Evolutionary conservation across 2,888 invertebrate genomes (phyloP).

Genomic region (Ichneumoninae sp.): DNA sequence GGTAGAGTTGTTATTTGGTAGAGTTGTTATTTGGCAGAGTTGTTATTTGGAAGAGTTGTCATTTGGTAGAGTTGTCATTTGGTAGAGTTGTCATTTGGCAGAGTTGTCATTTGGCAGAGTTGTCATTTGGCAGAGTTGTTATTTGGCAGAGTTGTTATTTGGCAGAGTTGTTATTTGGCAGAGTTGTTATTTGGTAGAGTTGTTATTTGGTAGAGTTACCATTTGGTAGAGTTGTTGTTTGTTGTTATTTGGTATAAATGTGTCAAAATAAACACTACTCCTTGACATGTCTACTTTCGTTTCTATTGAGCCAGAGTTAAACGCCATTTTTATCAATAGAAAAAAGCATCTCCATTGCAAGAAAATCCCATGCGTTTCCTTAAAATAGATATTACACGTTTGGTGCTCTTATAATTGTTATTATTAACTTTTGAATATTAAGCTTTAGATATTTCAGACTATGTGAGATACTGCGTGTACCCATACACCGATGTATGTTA

Average conservation of each 20-base stretch:
- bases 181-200: too few relatives aligned
- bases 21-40: too few relatives aligned
- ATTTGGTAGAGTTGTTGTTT: too few relatives aligned
- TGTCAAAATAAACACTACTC: not conserved
- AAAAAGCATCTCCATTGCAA: not conserved
- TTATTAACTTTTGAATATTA: not conserved
- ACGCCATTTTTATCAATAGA: not conserved
- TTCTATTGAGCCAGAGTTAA: not conserved
- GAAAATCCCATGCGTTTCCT: slow-evolving; percentile 39
- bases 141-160: too few relatives aligned
- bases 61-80: too few relatives aligned
- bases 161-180: too few relatives aligned
- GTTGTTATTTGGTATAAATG: too few relatives aligned
- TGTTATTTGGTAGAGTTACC: fast-evolving
- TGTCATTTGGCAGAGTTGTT: too few relatives aligned
- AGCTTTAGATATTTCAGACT: not conserved
- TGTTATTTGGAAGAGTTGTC: too few relatives aligned
- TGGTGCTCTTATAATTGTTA: not conserved
- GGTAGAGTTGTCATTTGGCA: too few relatives aligned
- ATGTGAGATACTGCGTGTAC: slow-evolving; percentile 2
- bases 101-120: too few relatives aligned
- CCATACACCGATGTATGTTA: not conserved
- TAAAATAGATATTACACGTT: slow-evolving; percentile 25
- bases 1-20: too few relatives aligned
- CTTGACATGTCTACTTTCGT: not conserved